Evolutionary conservation across 2,113 vertebrate species (phyloP).

Genomic region (Bos indicus): DNA sequence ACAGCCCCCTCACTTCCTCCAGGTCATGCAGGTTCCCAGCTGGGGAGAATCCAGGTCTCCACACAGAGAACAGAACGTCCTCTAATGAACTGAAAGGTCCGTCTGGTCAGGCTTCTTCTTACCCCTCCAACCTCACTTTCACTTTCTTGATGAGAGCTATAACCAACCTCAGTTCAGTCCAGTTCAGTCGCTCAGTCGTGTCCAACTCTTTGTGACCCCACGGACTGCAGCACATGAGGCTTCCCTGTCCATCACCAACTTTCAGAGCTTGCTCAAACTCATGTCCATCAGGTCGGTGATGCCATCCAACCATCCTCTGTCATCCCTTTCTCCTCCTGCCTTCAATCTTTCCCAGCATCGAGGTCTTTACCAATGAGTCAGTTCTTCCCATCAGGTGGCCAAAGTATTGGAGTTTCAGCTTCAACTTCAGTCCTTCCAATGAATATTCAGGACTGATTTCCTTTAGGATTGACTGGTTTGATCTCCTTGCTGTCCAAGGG

Average conservation of each 20-base stretch:
- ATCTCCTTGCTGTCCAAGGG: not conserved
- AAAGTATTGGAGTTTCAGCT: not conserved
- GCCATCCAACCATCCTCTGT: not conserved
- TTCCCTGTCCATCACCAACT: not conserved
- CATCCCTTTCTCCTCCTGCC: not conserved
- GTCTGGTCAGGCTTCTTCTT: not conserved
- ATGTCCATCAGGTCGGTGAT: not conserved
- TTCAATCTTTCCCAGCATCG: not conserved
- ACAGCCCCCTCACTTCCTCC: not conserved
- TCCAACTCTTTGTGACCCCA: not conserved
- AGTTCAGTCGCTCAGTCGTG: not conserved
- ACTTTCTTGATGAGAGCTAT: not conserved
- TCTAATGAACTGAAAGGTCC: not conserved
- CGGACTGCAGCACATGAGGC: rapidly evolving
- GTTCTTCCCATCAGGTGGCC: not conserved
- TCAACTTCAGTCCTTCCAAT: not conserved
- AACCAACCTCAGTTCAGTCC: not conserved
- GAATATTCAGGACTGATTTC: not conserved
- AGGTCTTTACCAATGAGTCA: not conserved
- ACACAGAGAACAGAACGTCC: not conserved
- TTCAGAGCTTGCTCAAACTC: not conserved
- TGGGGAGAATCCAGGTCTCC: not conserved
- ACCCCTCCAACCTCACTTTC: not conserved
- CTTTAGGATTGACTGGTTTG: not conserved
- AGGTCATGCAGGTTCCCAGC: not conserved